Evolutionary conservation across 2,797 vertebrate species (phyloP).

Genomic region (Sphaeramia orbicularis): DNA sequence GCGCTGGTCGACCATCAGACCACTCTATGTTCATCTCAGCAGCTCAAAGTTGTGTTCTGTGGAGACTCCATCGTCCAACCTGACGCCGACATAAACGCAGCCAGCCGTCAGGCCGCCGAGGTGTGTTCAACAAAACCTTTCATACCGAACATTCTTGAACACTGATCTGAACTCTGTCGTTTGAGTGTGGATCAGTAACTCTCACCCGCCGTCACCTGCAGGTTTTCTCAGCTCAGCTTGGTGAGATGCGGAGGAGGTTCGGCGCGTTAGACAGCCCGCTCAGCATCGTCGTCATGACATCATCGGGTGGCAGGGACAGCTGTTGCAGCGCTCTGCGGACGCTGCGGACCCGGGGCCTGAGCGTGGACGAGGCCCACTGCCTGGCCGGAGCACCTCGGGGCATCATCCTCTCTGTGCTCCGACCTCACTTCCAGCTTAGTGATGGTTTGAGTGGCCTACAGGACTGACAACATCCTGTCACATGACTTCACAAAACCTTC

Average conservation of each 20-base stretch:
- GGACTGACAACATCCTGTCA: conserved; percentile 33
- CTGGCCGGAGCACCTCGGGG: conserved; percentile 59
- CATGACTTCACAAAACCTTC: neutral
- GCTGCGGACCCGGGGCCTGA: conserved; percentile 56
- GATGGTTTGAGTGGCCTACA: conserved; percentile 12
- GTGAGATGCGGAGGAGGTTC: conserved; percentile 61
- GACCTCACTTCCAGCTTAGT: conserved; percentile 65
- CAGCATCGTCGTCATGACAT: conserved; percentile 54
- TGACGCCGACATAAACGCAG: neutral
- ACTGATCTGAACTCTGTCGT: too few species aligned
- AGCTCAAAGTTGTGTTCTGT: conserved; percentile 72
- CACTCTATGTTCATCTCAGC: conserved; percentile 42
- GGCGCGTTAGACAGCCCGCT: conserved; percentile 57
- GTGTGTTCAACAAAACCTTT: conserved; percentile 15
- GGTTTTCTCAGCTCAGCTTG: conserved; percentile 57
- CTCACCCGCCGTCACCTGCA: conserved; percentile 13
- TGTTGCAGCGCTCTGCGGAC: conserved; percentile 38
- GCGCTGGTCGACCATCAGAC: conserved; percentile 50
- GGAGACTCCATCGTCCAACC: conserved; percentile 33
- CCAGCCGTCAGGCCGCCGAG: conserved; percentile 39
- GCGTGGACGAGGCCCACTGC: conserved; percentile 69
- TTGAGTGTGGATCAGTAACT: too few species aligned
- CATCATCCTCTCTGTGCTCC: conserved; percentile 60
- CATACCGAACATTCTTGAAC: neutral
- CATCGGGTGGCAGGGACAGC: conserved; percentile 36